phyloP scores from a whole-genome alignment of 92 coral and sea anemone genomes.

The Siderastrea radians region DNA sequence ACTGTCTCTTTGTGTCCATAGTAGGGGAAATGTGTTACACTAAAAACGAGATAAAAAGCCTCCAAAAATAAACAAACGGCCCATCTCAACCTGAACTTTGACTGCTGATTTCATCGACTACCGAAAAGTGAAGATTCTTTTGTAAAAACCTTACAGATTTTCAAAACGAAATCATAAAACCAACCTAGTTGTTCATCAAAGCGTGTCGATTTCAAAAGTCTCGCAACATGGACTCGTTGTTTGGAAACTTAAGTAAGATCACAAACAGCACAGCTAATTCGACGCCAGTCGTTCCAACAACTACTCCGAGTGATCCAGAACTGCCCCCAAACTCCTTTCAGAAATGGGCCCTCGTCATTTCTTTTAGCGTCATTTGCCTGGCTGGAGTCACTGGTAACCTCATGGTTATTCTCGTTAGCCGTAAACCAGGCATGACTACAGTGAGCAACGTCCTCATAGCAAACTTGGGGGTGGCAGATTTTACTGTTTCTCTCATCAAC shows the following conservation, averaged over 20 bases:
- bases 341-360: slow-evolving; percentile 48
- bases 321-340: neutral
- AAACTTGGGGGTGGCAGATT: slow-evolving; percentile 78
- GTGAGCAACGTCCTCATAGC: slow-evolving; percentile 84
- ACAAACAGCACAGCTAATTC: slow-evolving; percentile 7
- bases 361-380: slow-evolving; percentile 66
- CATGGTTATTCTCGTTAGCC: slow-evolving; percentile 76
- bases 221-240: neutral
- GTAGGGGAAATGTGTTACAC: neutral
- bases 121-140: neutral
- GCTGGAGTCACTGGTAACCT: slow-evolving; percentile 75
- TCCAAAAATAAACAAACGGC: slow-evolving; percentile 1
- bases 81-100: neutral
- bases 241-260: neutral
- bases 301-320: slow-evolving; percentile 1
- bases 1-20: neutral
- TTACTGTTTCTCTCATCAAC: slow-evolving; percentile 78
- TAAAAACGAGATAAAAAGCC: slow-evolving; percentile 3
- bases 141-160: neutral
- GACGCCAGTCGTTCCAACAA: neutral
- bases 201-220: neutral
- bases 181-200: neutral
- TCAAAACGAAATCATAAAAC: neutral
- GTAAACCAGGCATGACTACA: slow-evolving; percentile 75
- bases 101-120: neutral